phyloP scores from a whole-genome alignment of 35 echinoderm and acorn worm species.

The Acanthaster planci region DNA sequence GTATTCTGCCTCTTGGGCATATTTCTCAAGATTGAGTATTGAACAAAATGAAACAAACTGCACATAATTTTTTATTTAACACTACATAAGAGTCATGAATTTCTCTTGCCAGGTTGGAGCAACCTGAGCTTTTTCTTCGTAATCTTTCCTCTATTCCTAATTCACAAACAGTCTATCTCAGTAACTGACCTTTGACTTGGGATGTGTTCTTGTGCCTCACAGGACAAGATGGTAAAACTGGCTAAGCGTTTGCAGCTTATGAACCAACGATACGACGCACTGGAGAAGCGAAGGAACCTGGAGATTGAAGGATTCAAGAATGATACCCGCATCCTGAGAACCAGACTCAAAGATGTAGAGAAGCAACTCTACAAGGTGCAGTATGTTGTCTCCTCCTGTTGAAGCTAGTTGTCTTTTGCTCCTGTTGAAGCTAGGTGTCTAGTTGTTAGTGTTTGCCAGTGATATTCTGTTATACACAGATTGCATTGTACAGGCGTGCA shows the following conservation, averaged over 20 bases:
- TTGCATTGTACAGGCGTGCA: no score
- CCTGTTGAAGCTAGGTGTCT: neutral
- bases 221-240: conserved; percentile 89
- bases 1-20: no score
- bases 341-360: conserved; percentile 90
- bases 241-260: conserved; percentile 82
- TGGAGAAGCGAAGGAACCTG: conserved; percentile 93
- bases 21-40: no score
- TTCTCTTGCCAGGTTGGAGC: no score
- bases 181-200: no score
- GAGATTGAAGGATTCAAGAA: conserved; percentile 99
- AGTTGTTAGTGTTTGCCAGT: no score
- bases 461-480: no score
- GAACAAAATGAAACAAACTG: no score
- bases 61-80: no score
- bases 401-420: neutral
- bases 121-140: neutral
- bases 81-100: no score
- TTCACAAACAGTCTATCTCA: no score
- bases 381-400: neutral
- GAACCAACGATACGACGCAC: conserved; percentile 95
- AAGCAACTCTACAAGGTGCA: conserved; percentile 92
- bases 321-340: conserved; percentile 83
- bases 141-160: no score
- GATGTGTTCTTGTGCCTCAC: neutral